Percentiles rank a stretch among this genome's conserved stretches.
phyloP scores from a whole-genome alignment of 2,797 vertebrate species.

The Novumbra hubbsi region DNA sequence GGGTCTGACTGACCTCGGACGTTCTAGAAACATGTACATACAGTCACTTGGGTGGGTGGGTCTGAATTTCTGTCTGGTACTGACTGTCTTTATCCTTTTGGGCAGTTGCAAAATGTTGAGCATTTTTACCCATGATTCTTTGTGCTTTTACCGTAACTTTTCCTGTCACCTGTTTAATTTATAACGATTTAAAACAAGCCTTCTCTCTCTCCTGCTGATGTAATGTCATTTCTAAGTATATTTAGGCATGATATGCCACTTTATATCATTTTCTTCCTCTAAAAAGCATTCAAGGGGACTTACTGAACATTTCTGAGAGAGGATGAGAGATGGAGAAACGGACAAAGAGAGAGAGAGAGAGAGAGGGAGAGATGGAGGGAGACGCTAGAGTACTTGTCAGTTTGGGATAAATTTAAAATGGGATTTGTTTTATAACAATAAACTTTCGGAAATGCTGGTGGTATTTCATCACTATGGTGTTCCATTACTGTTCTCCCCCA shows the following conservation, averaged over 20 bases:
- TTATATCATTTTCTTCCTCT: conserved; percentile 39
- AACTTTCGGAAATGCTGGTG: conserved; percentile 25
- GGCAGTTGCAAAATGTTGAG: background rate
- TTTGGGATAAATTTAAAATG: conserved; percentile 48
- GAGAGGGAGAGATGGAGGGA: background rate
- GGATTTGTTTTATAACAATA: conserved; percentile 54
- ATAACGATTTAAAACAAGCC: conserved; percentile 1
- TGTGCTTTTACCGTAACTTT: background rate
- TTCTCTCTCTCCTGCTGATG: conserved; percentile 43
- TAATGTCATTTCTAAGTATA: conserved; percentile 51
- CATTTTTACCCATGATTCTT: background rate
- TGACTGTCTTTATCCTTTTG: no score
- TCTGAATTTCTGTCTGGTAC: no score
- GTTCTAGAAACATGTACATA: background rate
- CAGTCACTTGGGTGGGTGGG: background rate
- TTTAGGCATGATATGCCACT: conserved; percentile 52
- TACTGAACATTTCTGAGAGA: conserved; percentile 58
- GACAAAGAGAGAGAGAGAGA: background rate
- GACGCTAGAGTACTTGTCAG: conserved; percentile 22
- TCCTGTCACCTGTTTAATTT: background rate
- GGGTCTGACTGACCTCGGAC: background rate
- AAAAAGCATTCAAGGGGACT: conserved; percentile 44
- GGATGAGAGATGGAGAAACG: conserved; percentile 3
- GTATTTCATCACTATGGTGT: conserved; percentile 8
- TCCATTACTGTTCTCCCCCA: conserved; percentile 12